Base-by-base conservation (phyloP, 1,140 invertebrate species). In the Battus philenor region DNA sequence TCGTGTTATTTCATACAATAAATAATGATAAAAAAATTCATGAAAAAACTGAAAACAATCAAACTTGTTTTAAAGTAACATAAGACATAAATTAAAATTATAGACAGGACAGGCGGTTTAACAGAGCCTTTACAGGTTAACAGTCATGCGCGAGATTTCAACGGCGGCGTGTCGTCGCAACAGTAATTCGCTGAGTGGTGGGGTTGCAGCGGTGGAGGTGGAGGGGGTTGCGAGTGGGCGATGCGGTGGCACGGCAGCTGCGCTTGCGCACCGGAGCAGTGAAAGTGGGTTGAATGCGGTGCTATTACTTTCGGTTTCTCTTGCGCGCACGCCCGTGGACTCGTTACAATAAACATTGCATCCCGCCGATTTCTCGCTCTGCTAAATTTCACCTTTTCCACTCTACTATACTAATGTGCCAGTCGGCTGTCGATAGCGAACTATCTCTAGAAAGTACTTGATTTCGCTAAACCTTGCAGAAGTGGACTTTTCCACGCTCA, bases 381-480 rank as follows among this genome's bases (percentile, higher is more conserved):
- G 74, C 67, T 80, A 78, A 84, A 75, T 84, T 84, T 81, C 76
- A 80, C 77, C 77, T 81, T 83, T 77, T 77, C 77, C 70, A 84
- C 71, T 74, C 56, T 62, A 63, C 60, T 74, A 78, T 76, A 59
- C 54, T 48, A 41, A 41, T 41, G 54, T 50, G 63, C 59, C 51
- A 53, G 65, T 63, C 68, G 67, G 71, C 65, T 62, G 69, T 51
- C 50, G 38, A 47, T 32, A 49, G 46, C 44, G 52, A 52, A 51
- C 52, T 57, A 45, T 59, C 49, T 13, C 57, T 69, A 78, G 74
- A 78, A 78, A 81, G 72, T 47, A 45, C 38, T 41, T 16, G 22
- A 41, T 27, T 29, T 27, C 38, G 38, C 38, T 16, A 41, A 17
- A 41, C 38, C 38, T 41, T 41, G 24, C 24, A 36, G 16, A 36